These are phyloP conservation scores for Coecobrya sp. DNA, from an alignment of 2,888 invertebrate genomes.

Conservation along the genomic window DNA sequence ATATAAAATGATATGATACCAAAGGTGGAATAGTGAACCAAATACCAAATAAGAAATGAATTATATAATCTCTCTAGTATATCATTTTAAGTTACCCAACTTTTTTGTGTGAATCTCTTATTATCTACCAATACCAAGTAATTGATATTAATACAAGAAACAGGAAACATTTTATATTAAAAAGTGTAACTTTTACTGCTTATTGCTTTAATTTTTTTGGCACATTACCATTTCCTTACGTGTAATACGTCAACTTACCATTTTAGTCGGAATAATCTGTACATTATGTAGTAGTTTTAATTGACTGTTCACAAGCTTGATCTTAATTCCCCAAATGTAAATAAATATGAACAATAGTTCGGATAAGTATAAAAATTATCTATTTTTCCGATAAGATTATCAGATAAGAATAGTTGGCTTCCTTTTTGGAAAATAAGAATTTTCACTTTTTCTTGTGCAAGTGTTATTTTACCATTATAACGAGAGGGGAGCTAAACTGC, in stretches of 20 bases:
- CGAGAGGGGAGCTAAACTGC: not conserved
- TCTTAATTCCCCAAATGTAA: not conserved
- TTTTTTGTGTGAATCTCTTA: not conserved
- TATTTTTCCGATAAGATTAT: not conserved
- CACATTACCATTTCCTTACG: not conserved
- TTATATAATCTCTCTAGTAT: constrained; percentile 1
- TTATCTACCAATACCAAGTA: too few relatives aligned
- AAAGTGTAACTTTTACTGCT: not conserved
- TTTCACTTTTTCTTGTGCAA: not conserved
- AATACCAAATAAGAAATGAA: not conserved
- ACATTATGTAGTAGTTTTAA: not conserved
- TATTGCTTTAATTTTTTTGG: not conserved
- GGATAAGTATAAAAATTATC: not conserved
- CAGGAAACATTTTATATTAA: not conserved
- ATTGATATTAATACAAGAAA: not conserved
- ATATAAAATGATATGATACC: constrained; percentile 10
- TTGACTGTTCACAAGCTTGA: constrained; percentile 54
- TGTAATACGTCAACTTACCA: not conserved
- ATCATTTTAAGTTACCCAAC: constrained; percentile 29
- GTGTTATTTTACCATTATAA: not conserved
- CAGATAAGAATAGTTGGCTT: not conserved
- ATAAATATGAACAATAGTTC: not conserved
- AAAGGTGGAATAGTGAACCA: constrained; percentile 60
- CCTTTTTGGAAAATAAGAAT: not conserved
- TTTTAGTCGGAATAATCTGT: not conserved